Percentiles rank a stretch among this genome's conserved stretches.
Conservation (phyloP, 2,797 vertebrate genomes). For the Leptatherina wallacei region DNA sequence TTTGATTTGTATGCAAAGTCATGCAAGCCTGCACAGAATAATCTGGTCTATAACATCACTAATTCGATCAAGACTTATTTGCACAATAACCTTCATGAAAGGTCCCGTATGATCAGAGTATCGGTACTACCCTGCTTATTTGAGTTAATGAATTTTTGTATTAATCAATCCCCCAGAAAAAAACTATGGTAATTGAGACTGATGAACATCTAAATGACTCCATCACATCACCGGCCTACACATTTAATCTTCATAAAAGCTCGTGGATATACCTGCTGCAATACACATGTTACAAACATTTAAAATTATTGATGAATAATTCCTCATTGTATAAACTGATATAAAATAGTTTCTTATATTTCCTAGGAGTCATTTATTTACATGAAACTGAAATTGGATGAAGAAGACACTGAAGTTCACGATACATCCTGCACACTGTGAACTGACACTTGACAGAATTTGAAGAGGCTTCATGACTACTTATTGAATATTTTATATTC, state of each 20-base stretch:
- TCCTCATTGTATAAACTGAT: not conserved
- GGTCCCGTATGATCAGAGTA: constrained; percentile 18
- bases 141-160: constrained; percentile 39
- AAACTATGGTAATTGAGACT: constrained; percentile 54
- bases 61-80: constrained; percentile 36
- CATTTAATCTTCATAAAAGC: constrained; percentile 31
- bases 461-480: constrained; percentile 24
- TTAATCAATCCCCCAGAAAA: constrained; percentile 52
- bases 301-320: not conserved
- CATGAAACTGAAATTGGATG: not conserved
- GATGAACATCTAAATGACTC: constrained; percentile 47
- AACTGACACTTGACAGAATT: constrained; percentile 1
- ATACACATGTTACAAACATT: not conserved
- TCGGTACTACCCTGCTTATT: constrained; percentile 37
- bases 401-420: not conserved
- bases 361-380: constrained; percentile 2
- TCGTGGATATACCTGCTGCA: not conserved
- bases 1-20: too few species aligned
- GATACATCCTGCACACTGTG: not conserved
- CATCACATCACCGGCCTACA: constrained; percentile 21
- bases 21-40: not conserved
- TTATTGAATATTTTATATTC: constrained; percentile 16
- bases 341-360: not conserved
- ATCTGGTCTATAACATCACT: not conserved
- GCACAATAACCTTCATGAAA: constrained; percentile 21